Percentiles rank a stretch among this genome's conserved stretches.
phyloP scores from a whole-genome alignment of 2,113 vertebrate genomes.

The Gila orcuttii region DNA sequence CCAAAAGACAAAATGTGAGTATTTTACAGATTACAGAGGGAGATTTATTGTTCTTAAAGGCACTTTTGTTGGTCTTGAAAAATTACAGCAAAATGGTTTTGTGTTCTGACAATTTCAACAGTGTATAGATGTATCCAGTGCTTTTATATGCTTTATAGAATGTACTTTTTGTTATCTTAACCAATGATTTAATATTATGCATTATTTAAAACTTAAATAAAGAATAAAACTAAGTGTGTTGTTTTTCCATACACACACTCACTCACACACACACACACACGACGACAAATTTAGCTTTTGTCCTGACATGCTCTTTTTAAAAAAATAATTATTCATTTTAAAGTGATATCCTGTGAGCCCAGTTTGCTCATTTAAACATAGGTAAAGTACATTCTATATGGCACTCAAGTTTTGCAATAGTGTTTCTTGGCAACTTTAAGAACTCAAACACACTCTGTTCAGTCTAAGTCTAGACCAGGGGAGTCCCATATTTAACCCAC shows the following conservation, averaged over 20 bases:
- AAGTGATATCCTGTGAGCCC: too few species aligned
- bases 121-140: slow-evolving; percentile 66
- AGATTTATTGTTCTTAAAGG: slow-evolving; percentile 53
- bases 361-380: too few species aligned
- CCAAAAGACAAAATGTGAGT: slow-evolving; percentile 26
- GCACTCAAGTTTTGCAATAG: too few species aligned
- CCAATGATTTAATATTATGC: slow-evolving; percentile 74
- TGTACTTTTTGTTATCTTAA: slow-evolving; percentile 76
- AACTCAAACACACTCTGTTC: too few species aligned
- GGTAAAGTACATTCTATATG: too few species aligned
- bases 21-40: slow-evolving; percentile 58
- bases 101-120: slow-evolving; percentile 59
- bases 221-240: slow-evolving; percentile 59
- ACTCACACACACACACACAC: too few species aligned
- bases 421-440: too few species aligned
- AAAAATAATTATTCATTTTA: too few species aligned
- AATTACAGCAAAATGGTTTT: slow-evolving; percentile 54
- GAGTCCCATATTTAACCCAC: too few species aligned
- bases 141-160: slow-evolving; percentile 77
- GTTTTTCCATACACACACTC: neutral
- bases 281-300: too few species aligned
- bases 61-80: slow-evolving; percentile 52
- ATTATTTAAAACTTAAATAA: slow-evolving; percentile 76
- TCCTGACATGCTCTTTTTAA: too few species aligned
- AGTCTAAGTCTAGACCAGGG: too few species aligned